phyloP scores from a whole-genome alignment of 2,888 invertebrate species.

The Chloromyia formosa region DNA sequence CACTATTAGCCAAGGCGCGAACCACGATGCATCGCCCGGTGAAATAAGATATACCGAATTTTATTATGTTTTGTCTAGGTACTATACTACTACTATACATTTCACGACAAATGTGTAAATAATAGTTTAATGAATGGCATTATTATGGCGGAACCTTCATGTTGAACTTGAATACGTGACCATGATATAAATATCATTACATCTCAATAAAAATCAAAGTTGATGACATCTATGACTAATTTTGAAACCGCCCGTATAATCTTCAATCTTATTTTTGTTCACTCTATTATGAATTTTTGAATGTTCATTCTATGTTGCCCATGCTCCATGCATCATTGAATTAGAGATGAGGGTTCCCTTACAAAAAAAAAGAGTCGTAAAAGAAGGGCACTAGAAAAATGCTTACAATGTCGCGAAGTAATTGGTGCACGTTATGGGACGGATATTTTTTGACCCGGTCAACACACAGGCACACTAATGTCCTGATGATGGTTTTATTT shows the following conservation, averaged over 20 bases:
- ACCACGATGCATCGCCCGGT: too few relatives aligned
- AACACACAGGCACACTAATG: not conserved
- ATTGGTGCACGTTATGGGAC: conserved; percentile 21
- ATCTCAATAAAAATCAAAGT: conserved; percentile 13
- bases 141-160: too few relatives aligned
- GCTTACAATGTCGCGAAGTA: conserved; percentile 31
- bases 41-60: too few relatives aligned
- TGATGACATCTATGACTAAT: conserved; percentile 36
- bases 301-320: not conserved
- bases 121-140: too few relatives aligned
- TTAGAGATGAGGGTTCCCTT: conserved; percentile 4
- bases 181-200: too few relatives aligned
- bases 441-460: conserved; percentile 23
- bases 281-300: not conserved
- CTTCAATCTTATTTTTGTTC: not conserved
- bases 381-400: conserved; percentile 25
- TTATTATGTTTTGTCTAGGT: too few relatives aligned
- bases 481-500: conserved; percentile 34
- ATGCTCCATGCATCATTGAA: not conserved
- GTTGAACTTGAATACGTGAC: too few relatives aligned
- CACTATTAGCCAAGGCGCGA: too few relatives aligned
- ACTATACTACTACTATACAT: too few relatives aligned
- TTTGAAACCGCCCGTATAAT: conserved; percentile 28
- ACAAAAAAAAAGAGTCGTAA: too few relatives aligned
- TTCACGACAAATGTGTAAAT: too few relatives aligned